Percentiles rank a stretch among this genome's conserved stretches.
These are phyloP conservation scores for Copidosoma floridanum DNA, from an alignment of 1,140 invertebrate genomes.

Conservation along the genomic window DNA sequence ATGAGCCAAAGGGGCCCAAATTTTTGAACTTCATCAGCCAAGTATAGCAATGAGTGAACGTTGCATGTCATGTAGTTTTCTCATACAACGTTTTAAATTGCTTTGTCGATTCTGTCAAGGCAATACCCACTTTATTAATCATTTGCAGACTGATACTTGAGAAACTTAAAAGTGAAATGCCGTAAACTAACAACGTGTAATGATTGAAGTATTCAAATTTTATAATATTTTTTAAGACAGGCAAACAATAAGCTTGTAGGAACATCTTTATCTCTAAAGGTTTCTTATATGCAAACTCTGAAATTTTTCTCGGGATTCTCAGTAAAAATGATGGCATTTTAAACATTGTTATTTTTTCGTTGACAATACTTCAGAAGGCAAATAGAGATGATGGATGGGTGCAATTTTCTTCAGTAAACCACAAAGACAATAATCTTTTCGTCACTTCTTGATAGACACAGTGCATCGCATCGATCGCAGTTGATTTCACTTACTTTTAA, in stretches of 20 bases:
- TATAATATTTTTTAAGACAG: conserved; percentile 26
- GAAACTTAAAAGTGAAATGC: conserved; percentile 4
- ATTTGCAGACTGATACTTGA: background rate
- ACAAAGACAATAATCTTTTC: background rate
- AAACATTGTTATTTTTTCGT: background rate
- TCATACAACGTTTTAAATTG: conserved; percentile 17
- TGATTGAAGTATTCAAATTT: conserved; percentile 25
- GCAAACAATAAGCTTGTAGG: conserved; percentile 20
- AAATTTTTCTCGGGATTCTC: too few relatives aligned
- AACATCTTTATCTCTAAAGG: conserved; percentile 27
- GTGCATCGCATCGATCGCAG: background rate
- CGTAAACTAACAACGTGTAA: conserved; percentile 19
- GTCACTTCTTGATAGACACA: background rate
- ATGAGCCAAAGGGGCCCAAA: conserved; percentile 22
- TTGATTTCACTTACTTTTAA: too few relatives aligned
- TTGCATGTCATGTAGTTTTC: conserved; percentile 7
- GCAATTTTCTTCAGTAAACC: background rate
- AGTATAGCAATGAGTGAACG: conserved; percentile 21
- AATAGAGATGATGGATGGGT: too few relatives aligned
- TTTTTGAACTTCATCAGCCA: conserved; percentile 13
- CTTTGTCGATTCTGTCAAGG: conserved; percentile 6
- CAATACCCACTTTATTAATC: background rate
- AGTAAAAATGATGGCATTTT: too few relatives aligned
- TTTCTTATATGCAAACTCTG: conserved; percentile 9
- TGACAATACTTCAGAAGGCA: background rate